Percentiles rank a stretch among this genome's conserved stretches.
Conservation (phyloP, 2,113 vertebrate genomes). For the Scytalopus superciliaris region DNA sequence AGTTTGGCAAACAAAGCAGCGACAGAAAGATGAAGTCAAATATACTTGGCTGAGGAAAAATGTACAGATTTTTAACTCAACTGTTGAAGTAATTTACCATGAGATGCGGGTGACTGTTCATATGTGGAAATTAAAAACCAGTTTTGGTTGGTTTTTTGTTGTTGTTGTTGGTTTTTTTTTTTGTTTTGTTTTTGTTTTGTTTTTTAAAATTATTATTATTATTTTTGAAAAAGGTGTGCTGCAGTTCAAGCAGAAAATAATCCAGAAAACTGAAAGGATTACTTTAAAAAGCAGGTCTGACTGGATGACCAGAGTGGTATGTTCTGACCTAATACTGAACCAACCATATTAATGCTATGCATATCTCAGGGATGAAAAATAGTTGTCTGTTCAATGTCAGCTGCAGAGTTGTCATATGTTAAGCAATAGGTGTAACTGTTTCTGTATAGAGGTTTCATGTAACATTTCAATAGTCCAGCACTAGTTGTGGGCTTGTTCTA, state of each 20-base stretch:
- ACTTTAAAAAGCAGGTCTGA: not conserved
- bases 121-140: not conserved
- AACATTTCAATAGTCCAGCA: not conserved
- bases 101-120: not conserved
- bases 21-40: not conserved
- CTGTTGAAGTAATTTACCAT: not conserved
- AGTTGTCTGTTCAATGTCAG: not conserved
- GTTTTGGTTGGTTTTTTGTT: not conserved
- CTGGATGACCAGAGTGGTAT: not conserved
- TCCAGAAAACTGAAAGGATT: not conserved
- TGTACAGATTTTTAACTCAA: not conserved
- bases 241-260: not conserved
- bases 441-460: not conserved
- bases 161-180: not conserved
- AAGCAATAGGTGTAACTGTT: not conserved
- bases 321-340: not conserved
- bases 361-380: accelerated
- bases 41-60: not conserved
- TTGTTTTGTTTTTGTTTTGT: not conserved
- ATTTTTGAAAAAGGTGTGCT: not conserved
- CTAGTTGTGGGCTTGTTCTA: not conserved
- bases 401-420: not conserved
- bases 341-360: not conserved
- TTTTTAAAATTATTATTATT: not conserved
- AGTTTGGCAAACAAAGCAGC: not conserved